A percentile compares a stretch with the other conserved stretches of the same genome.
These are phyloP conservation scores for Dasyprocta punctata DNA, from an alignment of 2,113 vertebrate genomes.

Conservation along the genomic window DNA sequence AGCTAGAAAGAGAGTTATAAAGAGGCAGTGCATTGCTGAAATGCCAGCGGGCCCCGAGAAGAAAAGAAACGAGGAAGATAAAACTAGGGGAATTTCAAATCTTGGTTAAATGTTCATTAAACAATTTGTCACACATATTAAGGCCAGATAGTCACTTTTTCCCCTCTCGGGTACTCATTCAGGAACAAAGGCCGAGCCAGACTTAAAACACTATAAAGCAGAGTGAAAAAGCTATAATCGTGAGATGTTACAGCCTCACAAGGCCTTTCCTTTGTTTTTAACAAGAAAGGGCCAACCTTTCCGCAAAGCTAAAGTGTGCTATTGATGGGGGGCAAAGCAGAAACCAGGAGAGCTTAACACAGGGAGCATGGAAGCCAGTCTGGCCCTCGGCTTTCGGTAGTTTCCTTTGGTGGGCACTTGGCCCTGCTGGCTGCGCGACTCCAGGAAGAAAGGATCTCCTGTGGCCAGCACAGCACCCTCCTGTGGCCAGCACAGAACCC, in stretches of 20 bases:
- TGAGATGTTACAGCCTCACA: accelerated
- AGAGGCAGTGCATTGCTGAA: not conserved
- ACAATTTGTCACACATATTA: slow-evolving; percentile 71
- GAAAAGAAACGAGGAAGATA: not conserved
- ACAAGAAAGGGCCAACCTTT: not conserved
- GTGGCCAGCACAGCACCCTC: not conserved
- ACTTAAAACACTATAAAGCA: not conserved
- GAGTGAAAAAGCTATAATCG: not conserved
- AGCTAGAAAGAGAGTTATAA: not conserved
- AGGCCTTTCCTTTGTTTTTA: not conserved
- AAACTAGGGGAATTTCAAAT: slow-evolving; percentile 47
- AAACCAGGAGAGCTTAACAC: not conserved
- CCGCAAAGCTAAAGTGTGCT: not conserved
- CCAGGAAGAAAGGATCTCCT: too few relatives aligned
- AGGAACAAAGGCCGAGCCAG: slow-evolving; percentile 63
- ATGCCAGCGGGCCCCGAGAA: not conserved
- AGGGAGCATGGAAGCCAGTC: accelerated
- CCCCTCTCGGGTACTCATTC: not conserved
- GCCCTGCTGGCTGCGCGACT: not conserved
- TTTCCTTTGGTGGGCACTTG: accelerated
- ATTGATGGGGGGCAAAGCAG: not conserved
- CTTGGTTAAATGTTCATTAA: slow-evolving; percentile 67
- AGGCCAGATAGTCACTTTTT: not conserved
- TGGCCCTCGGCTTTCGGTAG: accelerated
- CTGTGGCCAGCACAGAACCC: too few relatives aligned